A percentile compares a stretch with the other conserved stretches of the same genome.
These are phyloP conservation scores for Cephus rjabovi DNA, from an alignment of 2,888 invertebrate genomes.

Conservation along the genomic window DNA sequence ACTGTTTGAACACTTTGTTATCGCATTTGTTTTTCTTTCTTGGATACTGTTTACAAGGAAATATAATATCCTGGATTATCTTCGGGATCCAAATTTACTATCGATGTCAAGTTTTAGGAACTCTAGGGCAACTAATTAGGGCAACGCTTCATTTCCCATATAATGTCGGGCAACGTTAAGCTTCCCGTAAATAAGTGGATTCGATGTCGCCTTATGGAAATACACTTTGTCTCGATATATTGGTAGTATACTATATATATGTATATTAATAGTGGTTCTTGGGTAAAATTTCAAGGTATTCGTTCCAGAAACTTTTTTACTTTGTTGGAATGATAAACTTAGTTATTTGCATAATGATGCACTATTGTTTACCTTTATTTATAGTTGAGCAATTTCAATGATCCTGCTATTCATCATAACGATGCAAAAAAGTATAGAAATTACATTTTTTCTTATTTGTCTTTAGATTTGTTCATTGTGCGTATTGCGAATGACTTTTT, in stretches of 20 bases:
- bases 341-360: neutral
- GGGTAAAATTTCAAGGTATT: neutral
- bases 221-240: neutral
- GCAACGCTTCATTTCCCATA: neutral
- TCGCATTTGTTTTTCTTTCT: too few relatives aligned
- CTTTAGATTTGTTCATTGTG: neutral
- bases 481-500: neutral
- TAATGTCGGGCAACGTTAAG: neutral
- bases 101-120: neutral
- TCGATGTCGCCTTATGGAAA: neutral
- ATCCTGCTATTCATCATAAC: neutral
- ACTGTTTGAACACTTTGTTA: too few relatives aligned
- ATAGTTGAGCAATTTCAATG: neutral
- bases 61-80: neutral
- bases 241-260: too few relatives aligned
- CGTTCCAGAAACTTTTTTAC: neutral
- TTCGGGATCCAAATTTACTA: neutral
- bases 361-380: neutral
- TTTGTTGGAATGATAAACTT: neutral
- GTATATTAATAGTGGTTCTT: neutral
- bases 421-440: neutral
- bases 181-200: neutral
- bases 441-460: neutral
- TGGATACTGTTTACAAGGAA: too few relatives aligned
- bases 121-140: neutral